phyloP scores from a whole-genome alignment of 2,888 invertebrate species.

The Cataglyphis rosenhaueri region DNA sequence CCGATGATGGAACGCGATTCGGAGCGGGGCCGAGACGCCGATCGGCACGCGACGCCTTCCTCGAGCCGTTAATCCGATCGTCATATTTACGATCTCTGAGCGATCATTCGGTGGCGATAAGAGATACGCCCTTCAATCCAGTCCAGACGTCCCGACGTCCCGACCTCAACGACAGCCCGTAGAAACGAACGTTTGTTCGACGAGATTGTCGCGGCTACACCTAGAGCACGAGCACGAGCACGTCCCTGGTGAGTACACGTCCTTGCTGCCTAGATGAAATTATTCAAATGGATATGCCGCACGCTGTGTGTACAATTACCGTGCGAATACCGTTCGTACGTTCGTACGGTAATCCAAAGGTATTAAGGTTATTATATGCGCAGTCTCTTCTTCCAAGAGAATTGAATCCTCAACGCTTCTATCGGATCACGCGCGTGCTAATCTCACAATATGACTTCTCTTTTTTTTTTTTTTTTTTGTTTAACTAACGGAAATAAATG shows the following conservation, averaged over 20 bases:
- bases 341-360: constrained; percentile 10
- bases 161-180: background rate
- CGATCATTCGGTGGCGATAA: constrained; percentile 10
- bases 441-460: background rate
- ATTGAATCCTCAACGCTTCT: background rate
- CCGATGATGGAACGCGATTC: constrained; percentile 9
- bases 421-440: background rate
- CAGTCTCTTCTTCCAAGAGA: background rate
- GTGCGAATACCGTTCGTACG: constrained; percentile 30
- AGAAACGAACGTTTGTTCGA: background rate
- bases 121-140: background rate
- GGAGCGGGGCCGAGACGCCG: background rate
- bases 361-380: constrained; percentile 5
- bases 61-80: background rate
- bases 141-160: too few relatives aligned
- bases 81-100: constrained; percentile 1
- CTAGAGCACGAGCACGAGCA: constrained; percentile 3
- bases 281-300: constrained; percentile 56
- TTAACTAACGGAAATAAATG: background rate
- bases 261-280: constrained; percentile 49
- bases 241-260: constrained; percentile 61
- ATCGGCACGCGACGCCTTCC: background rate
- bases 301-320: constrained; percentile 6
- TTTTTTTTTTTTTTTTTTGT: background rate
- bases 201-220: background rate